Base-by-base conservation (phyloP, 2,888 invertebrate species). In the Zygogramma bicolorata region DNA sequence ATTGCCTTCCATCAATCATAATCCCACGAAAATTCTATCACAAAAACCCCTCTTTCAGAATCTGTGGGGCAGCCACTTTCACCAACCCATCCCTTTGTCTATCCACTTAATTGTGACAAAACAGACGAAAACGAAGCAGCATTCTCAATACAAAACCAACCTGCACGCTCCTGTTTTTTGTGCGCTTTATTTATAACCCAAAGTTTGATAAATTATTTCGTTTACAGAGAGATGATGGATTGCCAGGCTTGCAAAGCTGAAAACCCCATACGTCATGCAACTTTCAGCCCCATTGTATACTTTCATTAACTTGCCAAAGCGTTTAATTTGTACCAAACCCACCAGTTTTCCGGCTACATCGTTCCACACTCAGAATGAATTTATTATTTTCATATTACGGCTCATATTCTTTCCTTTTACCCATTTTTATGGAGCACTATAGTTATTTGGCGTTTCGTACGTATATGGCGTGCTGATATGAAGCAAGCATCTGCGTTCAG, bases 191-290 rank as follows among this genome's bases (percentile, higher is more conserved):
- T 77, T 77, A 75, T 71, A 73, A 70, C 61, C 72, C 67, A 60
- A 70, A 65, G 63, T 76, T 77, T 80, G 80, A 79, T 80, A 79
- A 79, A 80, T 80, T 78, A 76, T 77, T 76, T 73, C 74, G 77
- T 76, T 74, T 71, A 69, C 72, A 58, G 68, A 59, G 40, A 71
- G 70, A 80, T 80, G 80, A 80, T 80, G 79, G 78, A 80, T 80
- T 78, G 71, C 53, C 63, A 38, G 63, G 46, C 68, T 66, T 68
- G 66, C 70, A 68, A 75, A 78, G 77, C 77, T 77, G 78, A 77
- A 80, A 79, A 75, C 76, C 71, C 71, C 74, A 67, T 74, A 74
- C 80, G 73, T 76, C 79, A 80, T 78, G 78, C 77, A 61, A 79
- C 76, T 79, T 77, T 78, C 75, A 75, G 76, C 78, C 78, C 76